Evolutionary conservation across 1,140 invertebrate species (phyloP).

Genomic region (Drosophila murphyi): DNA sequence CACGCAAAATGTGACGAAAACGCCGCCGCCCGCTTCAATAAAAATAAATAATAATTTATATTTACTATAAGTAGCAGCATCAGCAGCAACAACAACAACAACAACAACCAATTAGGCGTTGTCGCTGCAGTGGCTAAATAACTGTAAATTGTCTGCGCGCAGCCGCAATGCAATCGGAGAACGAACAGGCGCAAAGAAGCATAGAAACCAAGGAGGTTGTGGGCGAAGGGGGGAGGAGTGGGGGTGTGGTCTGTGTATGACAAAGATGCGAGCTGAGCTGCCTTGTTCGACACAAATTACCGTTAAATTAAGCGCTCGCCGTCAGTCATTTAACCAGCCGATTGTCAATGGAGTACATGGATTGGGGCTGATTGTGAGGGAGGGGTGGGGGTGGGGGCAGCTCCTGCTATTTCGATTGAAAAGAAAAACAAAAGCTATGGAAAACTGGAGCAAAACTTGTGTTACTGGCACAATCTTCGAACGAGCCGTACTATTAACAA

Average conservation of each 20-base stretch:
- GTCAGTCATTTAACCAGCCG: slow-evolving; percentile 47
- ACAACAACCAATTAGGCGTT: slow-evolving; percentile 67
- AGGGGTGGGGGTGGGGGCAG: too few species aligned
- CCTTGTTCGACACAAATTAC: slow-evolving; percentile 65
- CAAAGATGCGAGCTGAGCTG: slow-evolving; percentile 18
- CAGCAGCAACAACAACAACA: slow-evolving; percentile 15
- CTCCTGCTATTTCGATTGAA: too few species aligned
- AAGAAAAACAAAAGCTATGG: too few species aligned
- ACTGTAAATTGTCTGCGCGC: slow-evolving; percentile 70
- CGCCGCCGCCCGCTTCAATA: slow-evolving; percentile 65
- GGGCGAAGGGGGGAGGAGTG: slow-evolving; percentile 2
- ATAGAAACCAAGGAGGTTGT: not conserved
- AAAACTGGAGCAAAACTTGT: too few species aligned
- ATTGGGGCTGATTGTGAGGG: too few species aligned
- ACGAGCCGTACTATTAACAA: too few species aligned
- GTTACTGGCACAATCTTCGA: too few species aligned
- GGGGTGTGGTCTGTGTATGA: not conserved
- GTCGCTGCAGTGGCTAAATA: slow-evolving; percentile 52
- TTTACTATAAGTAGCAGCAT: slow-evolving; percentile 62
- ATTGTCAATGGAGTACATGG: not conserved
- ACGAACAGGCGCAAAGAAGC: slow-evolving; percentile 15
- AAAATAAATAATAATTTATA: slow-evolving; percentile 79
- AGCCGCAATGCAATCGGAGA: slow-evolving; percentile 33
- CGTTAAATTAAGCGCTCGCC: slow-evolving; percentile 69
- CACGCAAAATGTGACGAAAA: slow-evolving; percentile 63